A percentile compares a stretch with the other conserved stretches of the same genome.
phyloP scores from a whole-genome alignment of 2,113 vertebrate genomes.

The Heterotilapia buettikoferi region DNA sequence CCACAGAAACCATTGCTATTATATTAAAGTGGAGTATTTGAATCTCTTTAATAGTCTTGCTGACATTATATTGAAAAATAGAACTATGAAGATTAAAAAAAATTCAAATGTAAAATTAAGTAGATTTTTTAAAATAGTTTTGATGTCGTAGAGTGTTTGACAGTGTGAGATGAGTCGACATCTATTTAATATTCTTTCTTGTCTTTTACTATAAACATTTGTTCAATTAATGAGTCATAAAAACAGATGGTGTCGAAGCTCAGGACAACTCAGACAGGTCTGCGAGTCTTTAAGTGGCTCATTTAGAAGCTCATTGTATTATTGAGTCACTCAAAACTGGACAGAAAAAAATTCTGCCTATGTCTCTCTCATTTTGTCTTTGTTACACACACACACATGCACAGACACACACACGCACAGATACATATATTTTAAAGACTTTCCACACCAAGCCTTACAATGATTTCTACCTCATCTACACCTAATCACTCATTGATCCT shows the following conservation, averaged over 20 bases:
- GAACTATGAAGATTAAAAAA: not conserved
- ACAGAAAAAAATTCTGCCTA: not conserved
- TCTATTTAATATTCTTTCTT: not conserved
- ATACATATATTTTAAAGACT: constrained; percentile 32
- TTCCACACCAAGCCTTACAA: constrained; percentile 38
- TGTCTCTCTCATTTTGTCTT: not conserved
- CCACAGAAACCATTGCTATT: not conserved
- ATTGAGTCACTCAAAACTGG: constrained; percentile 3
- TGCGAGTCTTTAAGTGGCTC: constrained; percentile 35
- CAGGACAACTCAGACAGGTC: not conserved
- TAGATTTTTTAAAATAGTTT: not conserved
- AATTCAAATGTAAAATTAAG: not conserved
- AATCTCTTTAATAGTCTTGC: not conserved
- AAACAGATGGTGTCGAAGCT: not conserved
- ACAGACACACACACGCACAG: not conserved
- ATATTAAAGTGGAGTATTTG: not conserved
- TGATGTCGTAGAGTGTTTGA: not conserved
- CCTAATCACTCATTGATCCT: constrained; percentile 62
- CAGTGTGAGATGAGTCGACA: not conserved
- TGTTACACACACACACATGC: not conserved
- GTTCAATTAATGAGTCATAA: not conserved
- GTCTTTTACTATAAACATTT: not conserved
- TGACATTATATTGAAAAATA: not conserved
- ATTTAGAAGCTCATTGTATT: constrained; percentile 40
- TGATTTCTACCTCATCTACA: constrained; percentile 51